Conservation (phyloP, 2,113 vertebrate genomes). For the Colinus virginianus region DNA sequence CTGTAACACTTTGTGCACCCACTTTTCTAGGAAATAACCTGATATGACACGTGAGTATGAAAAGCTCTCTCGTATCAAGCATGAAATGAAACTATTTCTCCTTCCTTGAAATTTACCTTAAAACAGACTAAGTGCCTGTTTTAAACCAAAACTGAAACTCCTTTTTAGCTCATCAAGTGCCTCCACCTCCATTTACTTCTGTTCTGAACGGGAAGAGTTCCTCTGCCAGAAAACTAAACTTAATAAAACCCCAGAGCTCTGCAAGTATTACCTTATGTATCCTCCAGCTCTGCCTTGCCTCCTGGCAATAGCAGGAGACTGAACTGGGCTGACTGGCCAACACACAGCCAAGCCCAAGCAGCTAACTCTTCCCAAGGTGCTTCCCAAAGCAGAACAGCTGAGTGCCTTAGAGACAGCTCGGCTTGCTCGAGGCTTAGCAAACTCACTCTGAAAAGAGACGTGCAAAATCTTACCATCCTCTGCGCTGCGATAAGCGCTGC, state of each 20-base stretch:
- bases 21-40: conserved; percentile 25
- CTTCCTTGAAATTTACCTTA: conserved; percentile 28
- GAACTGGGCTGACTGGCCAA: neutral
- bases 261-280: neutral
- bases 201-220: neutral
- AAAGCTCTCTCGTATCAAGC: neutral
- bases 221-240: neutral
- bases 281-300: neutral
- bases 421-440: neutral
- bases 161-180: neutral
- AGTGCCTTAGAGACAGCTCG: neutral
- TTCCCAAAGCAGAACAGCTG: neutral
- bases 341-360: neutral
- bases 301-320: neutral
- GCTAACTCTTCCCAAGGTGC: neutral
- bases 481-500: conserved; percentile 95
- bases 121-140: conserved; percentile 12
- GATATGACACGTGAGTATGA: conserved; percentile 8
- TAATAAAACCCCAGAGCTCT: neutral
- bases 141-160: neutral
- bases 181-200: neutral
- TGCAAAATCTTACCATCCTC: conserved; percentile 87
- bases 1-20: neutral
- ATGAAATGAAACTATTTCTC: conserved; percentile 42
- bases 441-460: neutral